A percentile compares a stretch with the other conserved stretches of the same genome.
Evolutionary conservation across 2,797 vertebrate species (phyloP).

Genomic region (Vipera ursinii): DNA sequence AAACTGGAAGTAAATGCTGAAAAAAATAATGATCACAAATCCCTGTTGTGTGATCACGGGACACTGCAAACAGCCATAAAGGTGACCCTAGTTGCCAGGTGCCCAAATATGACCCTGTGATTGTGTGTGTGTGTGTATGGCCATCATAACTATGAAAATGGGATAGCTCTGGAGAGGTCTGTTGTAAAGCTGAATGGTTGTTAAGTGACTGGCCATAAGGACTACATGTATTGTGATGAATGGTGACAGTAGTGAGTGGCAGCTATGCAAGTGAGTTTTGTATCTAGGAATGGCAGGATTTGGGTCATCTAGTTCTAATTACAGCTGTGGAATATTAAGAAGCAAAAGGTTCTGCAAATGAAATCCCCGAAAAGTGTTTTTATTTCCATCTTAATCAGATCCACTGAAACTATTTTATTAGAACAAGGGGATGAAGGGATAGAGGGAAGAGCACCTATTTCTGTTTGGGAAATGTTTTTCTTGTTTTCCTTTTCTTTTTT

Average conservation of each 20-base stretch:
- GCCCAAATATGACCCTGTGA: not conserved
- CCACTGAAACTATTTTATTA: constrained; percentile 55
- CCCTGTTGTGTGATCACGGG: fast-evolving
- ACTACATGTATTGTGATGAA: not conserved
- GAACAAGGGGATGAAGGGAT: constrained; percentile 16
- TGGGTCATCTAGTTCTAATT: constrained; percentile 48
- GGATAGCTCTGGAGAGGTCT: not conserved
- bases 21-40: not conserved
- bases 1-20: not conserved
- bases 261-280: constrained; percentile 42
- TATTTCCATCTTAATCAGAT: constrained; percentile 66
- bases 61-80: too few relatives aligned
- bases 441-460: constrained; percentile 16
- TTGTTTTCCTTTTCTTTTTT: not conserved
- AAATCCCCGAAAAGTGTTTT: constrained; percentile 45
- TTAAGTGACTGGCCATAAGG: not conserved
- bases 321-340: constrained; percentile 44
- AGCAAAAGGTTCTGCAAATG: constrained; percentile 31
- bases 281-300: constrained; percentile 33
- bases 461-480: constrained; percentile 21
- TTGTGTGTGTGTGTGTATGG: not conserved
- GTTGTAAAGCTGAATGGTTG: not conserved
- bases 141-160: not conserved
- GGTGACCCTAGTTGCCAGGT: not conserved
- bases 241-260: not conserved